Conservation (phyloP, 2,888 invertebrate genomes). For the Drosophila meridiana region DNA sequence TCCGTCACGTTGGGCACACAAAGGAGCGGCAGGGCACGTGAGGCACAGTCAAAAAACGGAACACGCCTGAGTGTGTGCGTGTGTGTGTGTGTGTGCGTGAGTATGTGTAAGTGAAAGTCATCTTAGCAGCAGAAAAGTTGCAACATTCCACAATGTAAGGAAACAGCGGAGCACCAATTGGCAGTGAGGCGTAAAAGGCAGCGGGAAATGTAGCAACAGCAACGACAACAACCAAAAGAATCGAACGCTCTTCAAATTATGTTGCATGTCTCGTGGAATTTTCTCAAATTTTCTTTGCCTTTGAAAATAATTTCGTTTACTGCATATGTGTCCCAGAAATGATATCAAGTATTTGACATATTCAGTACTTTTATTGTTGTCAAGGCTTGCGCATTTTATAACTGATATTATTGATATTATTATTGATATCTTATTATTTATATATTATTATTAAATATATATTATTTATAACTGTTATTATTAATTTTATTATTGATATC, state of each 20-base stretch:
- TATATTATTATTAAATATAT: too few relatives aligned
- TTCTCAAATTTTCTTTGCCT: neutral
- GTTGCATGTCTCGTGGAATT: constrained; percentile 20
- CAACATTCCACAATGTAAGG: constrained; percentile 41
- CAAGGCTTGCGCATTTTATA: neutral
- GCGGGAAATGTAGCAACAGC: constrained; percentile 22
- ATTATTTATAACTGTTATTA: too few relatives aligned
- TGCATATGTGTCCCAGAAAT: neutral
- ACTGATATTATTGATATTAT: neutral
- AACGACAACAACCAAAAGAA: constrained; percentile 3
- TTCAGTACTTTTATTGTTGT: neutral
- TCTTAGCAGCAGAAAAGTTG: constrained; percentile 46
- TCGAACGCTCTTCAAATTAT: constrained; percentile 33
- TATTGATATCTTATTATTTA: too few relatives aligned
- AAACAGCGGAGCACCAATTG: constrained; percentile 39
- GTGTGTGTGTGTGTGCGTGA: neutral
- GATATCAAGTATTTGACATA: neutral
- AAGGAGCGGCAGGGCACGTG: constrained; percentile 71
- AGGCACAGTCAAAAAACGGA: constrained; percentile 42
- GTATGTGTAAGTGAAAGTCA: constrained; percentile 35
- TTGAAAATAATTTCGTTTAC: constrained; percentile 1
- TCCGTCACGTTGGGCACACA: constrained; percentile 81
- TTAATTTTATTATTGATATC: too few relatives aligned
- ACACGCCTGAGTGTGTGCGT: constrained; percentile 6
- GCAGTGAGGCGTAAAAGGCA: constrained; percentile 52